These are phyloP conservation scores for Oophaga sylvatica DNA, from an alignment of 2,797 vertebrate genomes.

Conservation along the genomic window DNA sequence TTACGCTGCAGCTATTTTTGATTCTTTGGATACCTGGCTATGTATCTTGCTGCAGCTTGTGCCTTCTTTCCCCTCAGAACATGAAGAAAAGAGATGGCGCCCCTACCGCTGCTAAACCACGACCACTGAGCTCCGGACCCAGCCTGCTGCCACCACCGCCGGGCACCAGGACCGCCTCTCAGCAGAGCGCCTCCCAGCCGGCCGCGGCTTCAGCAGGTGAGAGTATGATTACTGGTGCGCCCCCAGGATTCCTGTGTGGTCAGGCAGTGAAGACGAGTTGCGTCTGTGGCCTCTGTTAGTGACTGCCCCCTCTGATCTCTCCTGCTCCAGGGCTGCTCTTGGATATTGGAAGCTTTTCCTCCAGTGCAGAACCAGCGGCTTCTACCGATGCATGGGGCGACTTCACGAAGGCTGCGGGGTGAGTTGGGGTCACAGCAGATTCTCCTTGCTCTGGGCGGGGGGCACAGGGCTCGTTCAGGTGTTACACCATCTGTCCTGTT, in stretches of 20 bases:
- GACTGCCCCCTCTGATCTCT: background rate
- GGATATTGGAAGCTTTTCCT: slow-evolving; percentile 28
- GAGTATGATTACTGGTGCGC: too few species aligned
- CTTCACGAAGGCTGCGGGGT: slow-evolving; percentile 89
- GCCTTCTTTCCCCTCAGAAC: slow-evolving; percentile 72
- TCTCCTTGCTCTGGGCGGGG: background rate
- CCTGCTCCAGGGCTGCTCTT: slow-evolving; percentile 33
- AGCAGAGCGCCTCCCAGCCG: slow-evolving; percentile 34
- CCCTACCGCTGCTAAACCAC: slow-evolving; percentile 69
- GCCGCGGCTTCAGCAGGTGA: slow-evolving; percentile 50
- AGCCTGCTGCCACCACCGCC: slow-evolving; percentile 88
- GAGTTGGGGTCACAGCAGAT: slow-evolving; percentile 64
- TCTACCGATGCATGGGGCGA: slow-evolving; percentile 89
- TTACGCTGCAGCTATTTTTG: too few species aligned
- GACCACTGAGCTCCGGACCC: slow-evolving; percentile 68
- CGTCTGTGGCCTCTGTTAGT: too few species aligned
- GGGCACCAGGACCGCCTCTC: slow-evolving; percentile 73
- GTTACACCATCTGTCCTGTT: background rate
- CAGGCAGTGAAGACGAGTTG: too few species aligned
- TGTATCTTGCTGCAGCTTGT: background rate
- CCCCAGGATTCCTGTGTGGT: too few species aligned
- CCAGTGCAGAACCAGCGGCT: slow-evolving; percentile 61
- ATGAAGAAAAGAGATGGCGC: slow-evolving; percentile 89
- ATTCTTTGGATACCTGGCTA: too few species aligned
- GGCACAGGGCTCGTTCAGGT: background rate